phyloP scores from a whole-genome alignment of 2,113 vertebrate species.

The Apodemus speciosus region DNA sequence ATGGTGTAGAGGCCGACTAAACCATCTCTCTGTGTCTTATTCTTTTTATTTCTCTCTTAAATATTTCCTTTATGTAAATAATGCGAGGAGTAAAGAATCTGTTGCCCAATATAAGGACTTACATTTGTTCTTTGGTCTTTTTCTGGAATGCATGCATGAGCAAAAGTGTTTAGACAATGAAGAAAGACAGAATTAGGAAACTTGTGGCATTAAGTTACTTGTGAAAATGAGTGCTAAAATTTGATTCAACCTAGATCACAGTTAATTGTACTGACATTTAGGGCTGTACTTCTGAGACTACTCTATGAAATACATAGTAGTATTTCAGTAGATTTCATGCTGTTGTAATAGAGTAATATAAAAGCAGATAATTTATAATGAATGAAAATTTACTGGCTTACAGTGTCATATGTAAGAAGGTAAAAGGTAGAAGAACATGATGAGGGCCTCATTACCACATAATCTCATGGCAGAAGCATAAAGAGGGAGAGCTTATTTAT shows the following conservation, averaged over 20 bases:
- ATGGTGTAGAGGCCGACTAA: no score
- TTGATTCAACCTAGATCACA: neutral
- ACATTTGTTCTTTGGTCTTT: neutral
- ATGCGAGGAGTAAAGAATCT: neutral
- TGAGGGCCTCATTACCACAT: neutral
- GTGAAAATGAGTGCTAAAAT: neutral
- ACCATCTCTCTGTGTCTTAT: neutral
- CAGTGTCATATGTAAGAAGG: neutral
- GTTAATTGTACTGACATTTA: neutral
- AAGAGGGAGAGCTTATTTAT: neutral
- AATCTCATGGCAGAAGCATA: neutral
- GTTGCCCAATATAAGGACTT: neutral
- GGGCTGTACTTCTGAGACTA: neutral
- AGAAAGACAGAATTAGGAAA: neutral
- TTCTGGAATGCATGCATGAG: neutral
- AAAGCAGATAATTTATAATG: neutral
- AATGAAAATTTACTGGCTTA: neutral
- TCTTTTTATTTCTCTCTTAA: neutral
- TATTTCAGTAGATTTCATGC: neutral
- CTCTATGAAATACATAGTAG: neutral
- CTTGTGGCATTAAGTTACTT: neutral
- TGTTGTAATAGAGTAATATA: neutral
- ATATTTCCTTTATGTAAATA: neutral
- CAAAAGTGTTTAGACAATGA: neutral
- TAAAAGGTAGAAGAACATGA: neutral